Percentiles rank a stretch among this genome's conserved stretches.
Evolutionary conservation across 2,797 vertebrate species (phyloP).

Genomic region (Acanthis flammea): DNA sequence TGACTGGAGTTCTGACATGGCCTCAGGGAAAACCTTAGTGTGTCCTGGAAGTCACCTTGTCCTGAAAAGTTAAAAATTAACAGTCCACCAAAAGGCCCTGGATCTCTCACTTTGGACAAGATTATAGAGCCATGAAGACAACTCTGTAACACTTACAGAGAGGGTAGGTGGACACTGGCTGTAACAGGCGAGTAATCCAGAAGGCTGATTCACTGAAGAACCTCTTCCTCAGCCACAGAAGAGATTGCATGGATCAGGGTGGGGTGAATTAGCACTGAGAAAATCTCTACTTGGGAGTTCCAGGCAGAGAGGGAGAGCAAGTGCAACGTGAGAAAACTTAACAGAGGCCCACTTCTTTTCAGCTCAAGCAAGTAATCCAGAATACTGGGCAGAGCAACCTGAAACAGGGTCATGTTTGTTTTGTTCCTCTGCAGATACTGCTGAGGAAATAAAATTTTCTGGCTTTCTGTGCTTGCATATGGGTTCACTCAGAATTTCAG

Average conservation of each 20-base stretch:
- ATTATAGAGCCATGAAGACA: neutral
- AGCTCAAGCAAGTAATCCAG: slow-evolving; percentile 18
- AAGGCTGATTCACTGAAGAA: neutral
- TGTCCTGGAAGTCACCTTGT: neutral
- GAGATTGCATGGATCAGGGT: neutral
- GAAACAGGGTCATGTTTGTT: slow-evolving; percentile 65
- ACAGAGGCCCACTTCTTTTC: slow-evolving; percentile 29
- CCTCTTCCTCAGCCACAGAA: neutral
- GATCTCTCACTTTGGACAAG: neutral
- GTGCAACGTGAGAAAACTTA: slow-evolving; percentile 24
- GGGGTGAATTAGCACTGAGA: neutral
- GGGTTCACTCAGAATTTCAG: slow-evolving; percentile 62
- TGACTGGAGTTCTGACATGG: neutral
- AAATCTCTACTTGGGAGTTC: slow-evolving; percentile 44
- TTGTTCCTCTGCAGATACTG: slow-evolving; percentile 59
- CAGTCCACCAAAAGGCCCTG: neutral
- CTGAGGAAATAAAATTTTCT: slow-evolving; percentile 58
- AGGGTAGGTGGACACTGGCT: neutral
- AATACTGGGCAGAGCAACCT: slow-evolving; percentile 44
- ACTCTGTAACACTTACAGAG: neutral
- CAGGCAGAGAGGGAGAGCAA: neutral
- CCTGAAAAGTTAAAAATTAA: neutral
- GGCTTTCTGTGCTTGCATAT: slow-evolving; percentile 59
- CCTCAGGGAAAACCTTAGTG: neutral
- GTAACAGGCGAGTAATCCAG: neutral